Percentiles rank a stretch among this genome's conserved stretches.
Evolutionary conservation across 2,797 vertebrate species (phyloP).

Genomic region (Anniella stebbinsi): DNA sequence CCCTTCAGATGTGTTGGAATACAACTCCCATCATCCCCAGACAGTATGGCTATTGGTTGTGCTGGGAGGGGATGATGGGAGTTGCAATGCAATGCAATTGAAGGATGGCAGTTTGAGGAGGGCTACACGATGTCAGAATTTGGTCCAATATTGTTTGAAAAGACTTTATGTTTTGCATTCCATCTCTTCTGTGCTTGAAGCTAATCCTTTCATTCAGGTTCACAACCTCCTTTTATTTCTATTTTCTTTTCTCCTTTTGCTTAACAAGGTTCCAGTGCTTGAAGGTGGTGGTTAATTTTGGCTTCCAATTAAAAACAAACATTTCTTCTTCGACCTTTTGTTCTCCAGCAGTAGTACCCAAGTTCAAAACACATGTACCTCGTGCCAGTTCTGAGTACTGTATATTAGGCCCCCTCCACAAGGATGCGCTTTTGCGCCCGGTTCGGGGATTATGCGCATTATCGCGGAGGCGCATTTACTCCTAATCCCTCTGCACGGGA

Average conservation of each 20-base stretch:
- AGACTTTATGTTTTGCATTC: neutral
- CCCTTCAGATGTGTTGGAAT: too few relatives aligned
- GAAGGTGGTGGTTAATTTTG: neutral
- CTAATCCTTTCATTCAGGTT: neutral
- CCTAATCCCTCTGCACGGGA: too few relatives aligned
- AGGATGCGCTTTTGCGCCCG: too few relatives aligned
- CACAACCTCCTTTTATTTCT: neutral
- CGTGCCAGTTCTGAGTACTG: neutral
- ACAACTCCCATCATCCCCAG: too few relatives aligned
- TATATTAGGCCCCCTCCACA: too few relatives aligned
- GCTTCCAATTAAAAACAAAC: neutral
- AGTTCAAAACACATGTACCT: neutral
- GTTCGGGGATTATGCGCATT: too few relatives aligned
- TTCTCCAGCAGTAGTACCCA: too few relatives aligned
- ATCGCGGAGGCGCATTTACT: too few relatives aligned
- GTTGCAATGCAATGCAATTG: neutral
- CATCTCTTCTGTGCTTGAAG: conserved; percentile 10
- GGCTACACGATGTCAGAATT: neutral
- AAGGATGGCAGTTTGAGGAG: neutral
- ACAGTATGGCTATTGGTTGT: too few relatives aligned
- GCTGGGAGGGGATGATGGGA: too few relatives aligned
- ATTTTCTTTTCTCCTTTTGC: neutral
- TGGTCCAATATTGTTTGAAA: neutral
- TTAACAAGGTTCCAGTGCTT: neutral
- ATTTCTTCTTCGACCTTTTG: neutral